A percentile compares a stretch with the other conserved stretches of the same genome.
phyloP scores from a whole-genome alignment of 2,797 vertebrate species.

The Rachycentron canadum region DNA sequence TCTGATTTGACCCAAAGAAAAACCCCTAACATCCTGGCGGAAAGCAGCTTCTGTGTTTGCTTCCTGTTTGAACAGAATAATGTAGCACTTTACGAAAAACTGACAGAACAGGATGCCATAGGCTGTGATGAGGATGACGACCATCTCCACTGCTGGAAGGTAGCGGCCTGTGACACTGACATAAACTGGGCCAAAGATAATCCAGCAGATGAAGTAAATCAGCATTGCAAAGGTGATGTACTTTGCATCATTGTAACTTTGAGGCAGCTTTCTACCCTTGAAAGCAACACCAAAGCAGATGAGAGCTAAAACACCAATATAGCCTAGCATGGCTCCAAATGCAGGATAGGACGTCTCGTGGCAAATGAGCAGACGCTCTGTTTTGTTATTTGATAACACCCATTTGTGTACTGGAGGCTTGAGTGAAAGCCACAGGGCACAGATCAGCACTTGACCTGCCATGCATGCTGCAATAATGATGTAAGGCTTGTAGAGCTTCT shows the following conservation, averaged over 20 bases:
- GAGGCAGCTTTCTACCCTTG: conserved; percentile 50
- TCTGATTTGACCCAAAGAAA: background rate
- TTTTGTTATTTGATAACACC: accelerated
- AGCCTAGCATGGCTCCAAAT: conserved; percentile 37
- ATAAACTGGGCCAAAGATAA: conserved; percentile 45
- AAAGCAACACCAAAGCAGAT: conserved; percentile 44
- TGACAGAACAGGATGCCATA: conserved; percentile 50
- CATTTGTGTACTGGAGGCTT: background rate
- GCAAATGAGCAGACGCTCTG: background rate
- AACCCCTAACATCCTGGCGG: conserved; percentile 11
- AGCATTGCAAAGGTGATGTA: conserved; percentile 58
- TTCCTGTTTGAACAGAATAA: conserved; percentile 43
- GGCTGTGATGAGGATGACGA: conserved; percentile 37
- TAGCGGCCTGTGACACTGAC: conserved; percentile 11
- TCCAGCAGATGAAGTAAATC: conserved; percentile 46
- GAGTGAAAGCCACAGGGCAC: background rate
- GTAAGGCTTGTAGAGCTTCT: conserved; percentile 47
- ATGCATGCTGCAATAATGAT: conserved; percentile 39
- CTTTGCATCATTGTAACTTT: conserved; percentile 51
- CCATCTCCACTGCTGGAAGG: conserved; percentile 40
- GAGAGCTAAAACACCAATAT: conserved; percentile 33
- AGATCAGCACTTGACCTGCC: conserved; percentile 35
- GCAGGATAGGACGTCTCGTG: background rate
- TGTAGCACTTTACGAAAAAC: conserved; percentile 50
- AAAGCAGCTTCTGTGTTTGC: conserved; percentile 21